A percentile compares a stretch with the other conserved stretches of the same genome.
Evolutionary conservation across 2,888 invertebrate species (phyloP).

Genomic region (Agonum fuliginosum): DNA sequence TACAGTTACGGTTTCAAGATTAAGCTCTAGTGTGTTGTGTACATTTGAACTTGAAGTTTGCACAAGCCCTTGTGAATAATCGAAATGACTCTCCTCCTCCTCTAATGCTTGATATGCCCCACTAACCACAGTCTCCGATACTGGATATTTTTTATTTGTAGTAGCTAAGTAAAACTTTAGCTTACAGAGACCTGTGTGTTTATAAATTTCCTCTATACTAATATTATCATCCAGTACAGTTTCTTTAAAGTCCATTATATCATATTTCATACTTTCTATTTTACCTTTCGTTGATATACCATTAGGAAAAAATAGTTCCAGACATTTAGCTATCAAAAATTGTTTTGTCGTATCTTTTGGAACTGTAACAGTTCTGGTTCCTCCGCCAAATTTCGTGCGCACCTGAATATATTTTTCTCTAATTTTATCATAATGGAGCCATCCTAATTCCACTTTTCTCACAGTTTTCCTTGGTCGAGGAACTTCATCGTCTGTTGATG

Average conservation of each 20-base stretch:
- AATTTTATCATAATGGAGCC: neutral
- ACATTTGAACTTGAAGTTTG: too few species aligned
- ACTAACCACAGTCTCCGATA: neutral
- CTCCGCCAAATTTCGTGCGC: neutral
- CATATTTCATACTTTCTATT: neutral
- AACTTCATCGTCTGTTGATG: too few species aligned
- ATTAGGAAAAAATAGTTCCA: neutral
- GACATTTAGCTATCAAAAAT: neutral
- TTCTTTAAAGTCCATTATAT: neutral
- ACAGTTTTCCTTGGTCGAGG: neutral
- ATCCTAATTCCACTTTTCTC: neutral
- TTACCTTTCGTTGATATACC: neutral
- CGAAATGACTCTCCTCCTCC: too few species aligned
- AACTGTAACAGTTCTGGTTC: neutral
- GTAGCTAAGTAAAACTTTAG: neutral
- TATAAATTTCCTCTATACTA: neutral
- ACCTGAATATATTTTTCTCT: neutral
- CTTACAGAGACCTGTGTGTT: neutral
- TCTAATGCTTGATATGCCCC: too few species aligned
- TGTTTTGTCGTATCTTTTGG: neutral
- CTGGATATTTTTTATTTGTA: neutral
- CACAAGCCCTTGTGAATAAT: too few species aligned
- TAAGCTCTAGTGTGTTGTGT: too few species aligned
- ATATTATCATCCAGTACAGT: neutral
- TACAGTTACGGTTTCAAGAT: too few species aligned